phyloP scores from a whole-genome alignment of 2,113 vertebrate genomes.

The Melanerpes aurifrons region DNA sequence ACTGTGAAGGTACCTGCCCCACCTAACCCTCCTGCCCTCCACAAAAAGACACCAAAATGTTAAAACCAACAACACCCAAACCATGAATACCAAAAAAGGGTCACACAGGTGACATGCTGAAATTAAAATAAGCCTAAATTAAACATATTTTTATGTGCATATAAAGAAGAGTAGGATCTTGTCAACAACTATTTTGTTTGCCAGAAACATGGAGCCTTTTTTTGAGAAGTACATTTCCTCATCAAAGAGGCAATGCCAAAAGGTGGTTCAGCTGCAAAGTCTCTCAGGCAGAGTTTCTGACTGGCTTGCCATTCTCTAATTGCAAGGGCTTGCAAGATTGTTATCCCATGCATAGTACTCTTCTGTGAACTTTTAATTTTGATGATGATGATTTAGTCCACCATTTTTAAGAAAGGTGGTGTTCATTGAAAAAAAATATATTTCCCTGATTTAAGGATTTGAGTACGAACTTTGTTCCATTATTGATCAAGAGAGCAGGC shows the following conservation, averaged over 20 bases:
- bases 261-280: background rate
- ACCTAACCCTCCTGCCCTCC: accelerated
- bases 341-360: background rate
- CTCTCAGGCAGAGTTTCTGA: background rate
- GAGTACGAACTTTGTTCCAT: background rate
- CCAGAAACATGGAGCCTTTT: background rate
- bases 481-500: background rate
- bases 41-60: accelerated
- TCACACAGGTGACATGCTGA: background rate
- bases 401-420: background rate
- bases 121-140: background rate
- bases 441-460: background rate
- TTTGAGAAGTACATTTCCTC: background rate
- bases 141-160: background rate
- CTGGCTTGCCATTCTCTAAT: background rate
- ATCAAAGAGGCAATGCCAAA: background rate
- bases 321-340: background rate
- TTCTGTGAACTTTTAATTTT: background rate
- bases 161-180: background rate
- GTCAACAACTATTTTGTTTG: background rate
- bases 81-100: background rate
- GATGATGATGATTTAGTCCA: background rate
- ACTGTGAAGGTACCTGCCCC: background rate
- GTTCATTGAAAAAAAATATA: background rate
- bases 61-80: background rate